A percentile compares a stretch with the other conserved stretches of the same genome.
Conservation (phyloP, 2,888 invertebrate species). For the Perithous albicinctus region DNA sequence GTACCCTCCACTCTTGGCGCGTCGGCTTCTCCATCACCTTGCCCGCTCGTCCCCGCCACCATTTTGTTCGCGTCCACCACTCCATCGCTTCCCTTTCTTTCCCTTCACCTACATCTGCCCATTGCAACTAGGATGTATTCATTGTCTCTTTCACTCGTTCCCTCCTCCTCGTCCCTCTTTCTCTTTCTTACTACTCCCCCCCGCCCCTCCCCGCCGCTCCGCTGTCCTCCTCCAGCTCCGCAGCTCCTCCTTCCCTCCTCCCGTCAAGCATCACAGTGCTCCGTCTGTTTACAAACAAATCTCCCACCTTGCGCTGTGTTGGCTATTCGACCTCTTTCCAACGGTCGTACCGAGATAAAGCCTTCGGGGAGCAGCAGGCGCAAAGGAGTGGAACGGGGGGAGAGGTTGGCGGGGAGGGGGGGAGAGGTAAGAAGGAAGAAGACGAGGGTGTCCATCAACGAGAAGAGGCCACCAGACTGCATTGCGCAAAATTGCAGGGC, state of each 20-base stretch:
- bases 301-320: slow-evolving; percentile 74
- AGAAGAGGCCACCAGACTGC: slow-evolving; percentile 72
- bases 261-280: slow-evolving; percentile 56
- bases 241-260: slow-evolving; percentile 50
- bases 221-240: too few relatives aligned
- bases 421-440: slow-evolving; percentile 53
- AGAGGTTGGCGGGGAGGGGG: slow-evolving; percentile 21
- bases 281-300: slow-evolving; percentile 82
- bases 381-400: not conserved
- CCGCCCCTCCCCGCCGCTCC: slow-evolving; percentile 54
- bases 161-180: slow-evolving; percentile 12
- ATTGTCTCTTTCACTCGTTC: slow-evolving; percentile 46
- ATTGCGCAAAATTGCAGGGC: slow-evolving; percentile 79
- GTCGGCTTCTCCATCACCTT: slow-evolving; percentile 38
- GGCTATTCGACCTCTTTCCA: slow-evolving; percentile 63
- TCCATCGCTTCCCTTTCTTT: slow-evolving; percentile 46
- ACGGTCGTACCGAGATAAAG: slow-evolving; percentile 52
- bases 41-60: not conserved
- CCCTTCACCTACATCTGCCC: slow-evolving; percentile 37
- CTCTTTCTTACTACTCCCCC: slow-evolving; percentile 33
- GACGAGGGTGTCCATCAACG: slow-evolving; percentile 57
- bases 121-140: slow-evolving; percentile 55
- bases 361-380: too few relatives aligned
- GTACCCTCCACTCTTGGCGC: slow-evolving; percentile 73
- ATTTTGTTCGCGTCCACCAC: slow-evolving; percentile 26